phyloP scores from a whole-genome alignment of 2,888 invertebrate genomes.

The Nezara viridula region DNA sequence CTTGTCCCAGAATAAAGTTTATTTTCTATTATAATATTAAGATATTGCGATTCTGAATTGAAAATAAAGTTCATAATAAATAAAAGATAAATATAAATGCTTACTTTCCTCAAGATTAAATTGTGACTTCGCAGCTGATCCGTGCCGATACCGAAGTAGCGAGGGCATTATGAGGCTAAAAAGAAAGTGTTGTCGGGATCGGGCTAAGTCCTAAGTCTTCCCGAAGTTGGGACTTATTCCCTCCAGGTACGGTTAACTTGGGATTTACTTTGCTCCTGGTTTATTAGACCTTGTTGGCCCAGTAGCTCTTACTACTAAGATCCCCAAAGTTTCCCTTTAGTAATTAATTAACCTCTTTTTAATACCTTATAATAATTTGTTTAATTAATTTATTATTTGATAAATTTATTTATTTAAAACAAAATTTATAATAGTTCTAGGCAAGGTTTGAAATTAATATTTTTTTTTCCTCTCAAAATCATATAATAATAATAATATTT shows the following conservation, averaged over 20 bases:
- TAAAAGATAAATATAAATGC: too few relatives aligned
- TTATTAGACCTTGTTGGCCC: not conserved
- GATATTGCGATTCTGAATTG: too few relatives aligned
- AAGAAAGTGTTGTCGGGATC: not conserved
- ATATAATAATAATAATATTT: too few relatives aligned
- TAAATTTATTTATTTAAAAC: too few relatives aligned
- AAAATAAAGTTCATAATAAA: too few relatives aligned
- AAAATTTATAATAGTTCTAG: too few relatives aligned
- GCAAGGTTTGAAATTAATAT: too few relatives aligned
- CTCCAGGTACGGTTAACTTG: not conserved
- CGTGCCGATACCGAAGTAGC: not conserved
- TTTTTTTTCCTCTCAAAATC: too few relatives aligned
- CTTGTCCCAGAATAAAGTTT: too few relatives aligned
- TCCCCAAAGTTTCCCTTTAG: not conserved
- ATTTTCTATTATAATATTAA: too few relatives aligned
- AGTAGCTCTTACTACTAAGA: not conserved
- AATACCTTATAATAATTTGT: not conserved
- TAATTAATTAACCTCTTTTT: not conserved
- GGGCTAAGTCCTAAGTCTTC: not conserved
- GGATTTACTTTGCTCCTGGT: not conserved
- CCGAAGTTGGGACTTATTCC: constrained; percentile 18
- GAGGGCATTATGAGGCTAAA: not conserved
- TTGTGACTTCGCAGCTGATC: not conserved
- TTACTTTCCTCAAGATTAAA: too few relatives aligned
- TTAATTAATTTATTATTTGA: not conserved